phyloP scores from a whole-genome alignment of 1,140 invertebrate genomes.

The Andrena cerasifolii region DNA sequence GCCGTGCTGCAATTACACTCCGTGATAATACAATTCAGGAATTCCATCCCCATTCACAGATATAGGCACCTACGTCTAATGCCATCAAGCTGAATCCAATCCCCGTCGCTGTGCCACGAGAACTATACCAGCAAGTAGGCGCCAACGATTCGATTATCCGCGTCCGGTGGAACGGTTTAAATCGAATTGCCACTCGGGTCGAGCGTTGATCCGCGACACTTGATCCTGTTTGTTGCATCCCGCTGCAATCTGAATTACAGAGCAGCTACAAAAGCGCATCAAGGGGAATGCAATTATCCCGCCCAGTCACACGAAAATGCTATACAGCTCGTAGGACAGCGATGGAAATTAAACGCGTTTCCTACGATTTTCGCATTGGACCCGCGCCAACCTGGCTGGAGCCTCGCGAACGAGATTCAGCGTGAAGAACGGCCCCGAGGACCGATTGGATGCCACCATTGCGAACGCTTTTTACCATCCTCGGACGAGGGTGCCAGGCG shows the following conservation, averaged over 20 bases:
- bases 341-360: constrained; percentile 41
- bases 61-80: too few species aligned
- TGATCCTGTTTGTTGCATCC: neutral
- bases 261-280: neutral
- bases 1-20: too few species aligned
- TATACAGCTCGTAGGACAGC: neutral
- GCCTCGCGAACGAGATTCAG: neutral
- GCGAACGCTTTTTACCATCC: constrained; percentile 12
- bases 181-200: constrained; percentile 24
- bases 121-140: neutral
- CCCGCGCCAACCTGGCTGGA: neutral
- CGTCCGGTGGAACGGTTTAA: neutral
- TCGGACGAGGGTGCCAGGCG: too few species aligned
- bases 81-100: neutral
- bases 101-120: neutral
- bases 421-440: neutral
- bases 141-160: neutral
- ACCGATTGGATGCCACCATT: too few species aligned
- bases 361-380: constrained; percentile 8
- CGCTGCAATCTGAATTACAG: neutral
- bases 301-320: constrained; percentile 19
- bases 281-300: constrained; percentile 29
- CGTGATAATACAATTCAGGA: too few species aligned
- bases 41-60: too few species aligned
- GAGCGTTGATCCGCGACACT: neutral